These are phyloP conservation scores for Euclidia mi DNA, from an alignment of 2,888 invertebrate species.

Conservation along the genomic window DNA sequence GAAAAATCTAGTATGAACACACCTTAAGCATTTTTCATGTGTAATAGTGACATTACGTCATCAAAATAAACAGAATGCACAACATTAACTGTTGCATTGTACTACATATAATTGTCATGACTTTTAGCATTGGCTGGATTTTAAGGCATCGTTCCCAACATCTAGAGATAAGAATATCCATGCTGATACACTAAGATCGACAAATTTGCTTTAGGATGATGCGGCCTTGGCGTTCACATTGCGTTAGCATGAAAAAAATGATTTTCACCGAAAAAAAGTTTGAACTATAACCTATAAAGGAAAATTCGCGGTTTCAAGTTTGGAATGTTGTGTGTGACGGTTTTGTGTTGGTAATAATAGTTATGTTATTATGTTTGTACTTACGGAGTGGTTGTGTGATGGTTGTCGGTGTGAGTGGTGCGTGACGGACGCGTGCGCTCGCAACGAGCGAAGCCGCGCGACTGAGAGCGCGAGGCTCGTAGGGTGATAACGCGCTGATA, in stretches of 20 bases:
- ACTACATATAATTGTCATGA: constrained; percentile 17
- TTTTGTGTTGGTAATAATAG: constrained; percentile 2
- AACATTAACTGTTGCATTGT: constrained; percentile 18
- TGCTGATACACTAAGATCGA: constrained; percentile 77
- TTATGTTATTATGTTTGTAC: constrained; percentile 21
- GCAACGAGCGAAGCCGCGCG: constrained; percentile 75
- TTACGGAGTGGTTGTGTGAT: constrained; percentile 39
- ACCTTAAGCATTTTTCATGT: constrained; percentile 16
- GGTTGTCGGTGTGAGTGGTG: constrained; percentile 36
- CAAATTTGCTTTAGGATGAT: constrained; percentile 79
- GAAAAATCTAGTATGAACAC: constrained; percentile 7
- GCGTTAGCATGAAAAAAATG: constrained; percentile 31
- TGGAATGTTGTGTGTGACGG: neutral
- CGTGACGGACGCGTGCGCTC: constrained; percentile 63
- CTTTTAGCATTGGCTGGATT: constrained; percentile 43
- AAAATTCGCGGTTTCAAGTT: neutral
- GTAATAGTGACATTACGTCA: constrained; percentile 22
- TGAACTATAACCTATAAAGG: constrained; percentile 3
- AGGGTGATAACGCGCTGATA: constrained; percentile 86
- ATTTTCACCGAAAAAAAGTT: constrained; percentile 15
- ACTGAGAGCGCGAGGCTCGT: constrained; percentile 84
- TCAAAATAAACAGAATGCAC: constrained; percentile 20
- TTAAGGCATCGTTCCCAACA: constrained; percentile 37
- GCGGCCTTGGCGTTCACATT: constrained; percentile 69
- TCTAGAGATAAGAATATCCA: constrained; percentile 73